Percentiles rank a stretch among this genome's conserved stretches.
Conservation (phyloP, 2,888 invertebrate species). For the Gymnocheta viridis region DNA sequence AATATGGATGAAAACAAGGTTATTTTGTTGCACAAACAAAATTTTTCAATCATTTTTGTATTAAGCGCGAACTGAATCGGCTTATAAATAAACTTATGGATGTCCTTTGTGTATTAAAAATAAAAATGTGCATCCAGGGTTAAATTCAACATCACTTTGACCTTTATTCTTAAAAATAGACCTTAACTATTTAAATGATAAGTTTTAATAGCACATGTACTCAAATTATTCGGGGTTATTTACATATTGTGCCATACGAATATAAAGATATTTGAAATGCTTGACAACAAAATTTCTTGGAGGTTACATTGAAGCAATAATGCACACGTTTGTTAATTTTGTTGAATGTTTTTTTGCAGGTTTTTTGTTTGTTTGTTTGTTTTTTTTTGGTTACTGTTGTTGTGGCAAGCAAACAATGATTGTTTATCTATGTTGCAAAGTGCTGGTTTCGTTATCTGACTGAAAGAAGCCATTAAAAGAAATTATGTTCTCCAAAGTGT, state of each 20-base stretch:
- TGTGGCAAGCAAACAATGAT: constrained; percentile 53
- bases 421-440: constrained; percentile 62
- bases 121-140: background rate
- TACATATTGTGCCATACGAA: background rate
- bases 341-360: constrained; percentile 36
- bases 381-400: constrained; percentile 1
- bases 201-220: constrained; percentile 27
- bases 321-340: constrained; percentile 60
- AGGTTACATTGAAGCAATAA: constrained; percentile 57
- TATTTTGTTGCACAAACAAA: too few relatives aligned
- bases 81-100: too few relatives aligned
- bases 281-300: constrained; percentile 56
- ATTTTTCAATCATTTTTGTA: too few relatives aligned
- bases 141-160: constrained; percentile 25
- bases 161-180: constrained; percentile 17
- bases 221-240: background rate
- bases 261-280: constrained; percentile 39
- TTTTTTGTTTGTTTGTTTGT: background rate
- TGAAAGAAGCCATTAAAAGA: constrained; percentile 80
- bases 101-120: too few relatives aligned
- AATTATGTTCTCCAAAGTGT: constrained; percentile 77
- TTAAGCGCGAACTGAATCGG: too few relatives aligned
- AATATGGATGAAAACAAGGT: too few relatives aligned
- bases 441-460: constrained; percentile 76
- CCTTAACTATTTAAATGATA: constrained; percentile 26